These are phyloP conservation scores for Eolophus roseicapilla DNA, from an alignment of 2,113 vertebrate species.

Conservation along the genomic window DNA sequence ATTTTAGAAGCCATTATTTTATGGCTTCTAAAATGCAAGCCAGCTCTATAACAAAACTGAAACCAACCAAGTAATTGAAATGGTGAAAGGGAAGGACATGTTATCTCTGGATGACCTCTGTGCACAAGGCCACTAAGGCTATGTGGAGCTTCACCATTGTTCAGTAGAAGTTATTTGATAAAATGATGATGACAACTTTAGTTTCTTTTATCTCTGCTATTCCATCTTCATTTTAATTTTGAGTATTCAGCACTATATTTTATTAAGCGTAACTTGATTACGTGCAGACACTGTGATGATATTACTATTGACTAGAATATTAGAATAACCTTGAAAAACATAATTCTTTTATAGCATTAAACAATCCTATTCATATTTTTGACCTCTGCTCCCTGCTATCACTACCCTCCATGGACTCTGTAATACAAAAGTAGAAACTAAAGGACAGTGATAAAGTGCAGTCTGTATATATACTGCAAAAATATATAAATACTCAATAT, in stretches of 20 bases:
- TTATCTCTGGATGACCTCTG: not conserved
- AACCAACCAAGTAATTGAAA: not conserved
- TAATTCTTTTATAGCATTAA: constrained; percentile 33
- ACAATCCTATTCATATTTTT: constrained; percentile 40
- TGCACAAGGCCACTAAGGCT: not conserved
- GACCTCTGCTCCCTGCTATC: not conserved
- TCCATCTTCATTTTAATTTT: constrained; percentile 63
- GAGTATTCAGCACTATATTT: constrained; percentile 42
- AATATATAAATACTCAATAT: not conserved
- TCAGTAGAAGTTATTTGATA: constrained; percentile 49
- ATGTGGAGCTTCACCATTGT: not conserved
- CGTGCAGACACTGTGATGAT: constrained; percentile 20
- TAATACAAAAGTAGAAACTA: not conserved
- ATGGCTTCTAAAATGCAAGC: not conserved
- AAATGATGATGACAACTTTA: constrained; percentile 63
- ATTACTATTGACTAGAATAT: constrained; percentile 58
- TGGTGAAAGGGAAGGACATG: not conserved
- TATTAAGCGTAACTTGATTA: constrained; percentile 59
- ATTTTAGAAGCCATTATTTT: not conserved
- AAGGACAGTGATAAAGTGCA: not conserved
- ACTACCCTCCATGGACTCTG: not conserved
- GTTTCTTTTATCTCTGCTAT: constrained; percentile 52
- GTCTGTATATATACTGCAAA: not conserved
- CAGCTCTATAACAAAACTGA: not conserved
- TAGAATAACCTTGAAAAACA: constrained; percentile 60